Evolutionary conservation across 2,888 invertebrate species (phyloP).

Genomic region (Tholera decimalis): DNA sequence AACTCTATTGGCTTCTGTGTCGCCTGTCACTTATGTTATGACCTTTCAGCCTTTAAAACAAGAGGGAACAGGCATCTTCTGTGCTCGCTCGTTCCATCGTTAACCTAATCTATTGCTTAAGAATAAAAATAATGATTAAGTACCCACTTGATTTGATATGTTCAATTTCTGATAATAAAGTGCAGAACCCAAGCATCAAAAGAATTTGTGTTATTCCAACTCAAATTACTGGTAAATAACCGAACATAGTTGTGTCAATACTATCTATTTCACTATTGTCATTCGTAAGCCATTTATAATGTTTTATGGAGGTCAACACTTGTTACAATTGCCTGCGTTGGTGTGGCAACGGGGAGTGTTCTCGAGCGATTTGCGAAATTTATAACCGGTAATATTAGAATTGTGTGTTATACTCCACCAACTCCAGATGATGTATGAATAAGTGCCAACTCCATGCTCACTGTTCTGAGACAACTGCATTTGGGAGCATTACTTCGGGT

Average conservation of each 20-base stretch:
- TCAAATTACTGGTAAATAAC: conserved; percentile 38
- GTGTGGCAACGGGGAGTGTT: conserved; percentile 33
- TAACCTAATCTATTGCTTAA: too few relatives aligned
- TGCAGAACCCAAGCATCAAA: neutral
- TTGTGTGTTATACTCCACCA: neutral
- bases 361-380: conserved; percentile 41
- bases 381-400: conserved; percentile 13
- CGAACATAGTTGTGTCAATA: conserved; percentile 3
- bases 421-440: conserved; percentile 2
- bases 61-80: too few relatives aligned
- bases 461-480: neutral
- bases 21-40: too few relatives aligned
- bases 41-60: too few relatives aligned
- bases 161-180: neutral
- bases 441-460: neutral
- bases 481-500: neutral
- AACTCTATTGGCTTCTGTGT: too few relatives aligned
- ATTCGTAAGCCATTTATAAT: conserved; percentile 43
- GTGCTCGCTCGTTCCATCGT: too few relatives aligned
- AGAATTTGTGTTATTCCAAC: neutral
- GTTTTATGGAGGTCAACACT: conserved; percentile 53
- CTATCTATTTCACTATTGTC: conserved; percentile 26
- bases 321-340: conserved; percentile 26
- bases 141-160: too few relatives aligned
- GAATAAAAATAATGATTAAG: too few relatives aligned